Conservation (phyloP, 2,797 vertebrate species). For the Enteromius trimaculatus region DNA sequence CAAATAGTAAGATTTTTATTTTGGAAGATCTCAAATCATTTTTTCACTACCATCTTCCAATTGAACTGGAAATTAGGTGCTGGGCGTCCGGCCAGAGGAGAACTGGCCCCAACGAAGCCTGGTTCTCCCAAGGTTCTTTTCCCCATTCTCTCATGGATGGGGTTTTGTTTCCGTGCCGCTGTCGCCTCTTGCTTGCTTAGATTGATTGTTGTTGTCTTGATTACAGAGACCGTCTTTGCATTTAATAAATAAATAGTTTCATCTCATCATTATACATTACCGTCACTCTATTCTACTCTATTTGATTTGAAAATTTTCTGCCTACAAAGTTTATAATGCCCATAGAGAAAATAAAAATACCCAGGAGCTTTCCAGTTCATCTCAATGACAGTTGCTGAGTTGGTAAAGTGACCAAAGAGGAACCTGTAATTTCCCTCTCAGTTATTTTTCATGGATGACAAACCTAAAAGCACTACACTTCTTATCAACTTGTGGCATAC, state of each 20-base stretch:
- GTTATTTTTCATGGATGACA: conserved; percentile 28
- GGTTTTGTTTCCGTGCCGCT: too few species aligned
- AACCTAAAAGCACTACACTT: conserved; percentile 68
- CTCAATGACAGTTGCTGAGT: background rate
- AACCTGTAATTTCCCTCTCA: background rate
- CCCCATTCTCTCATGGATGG: too few species aligned
- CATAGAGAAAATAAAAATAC: conserved; percentile 6
- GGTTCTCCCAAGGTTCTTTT: conserved; percentile 34
- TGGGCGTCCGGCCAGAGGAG: too few species aligned
- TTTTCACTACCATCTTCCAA: conserved; percentile 35
- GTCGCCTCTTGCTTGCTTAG: too few species aligned
- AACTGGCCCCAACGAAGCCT: too few species aligned
- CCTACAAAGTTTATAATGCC: background rate
- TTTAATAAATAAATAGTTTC: too few species aligned
- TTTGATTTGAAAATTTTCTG: background rate
- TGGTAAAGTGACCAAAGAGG: background rate
- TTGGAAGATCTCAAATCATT: background rate
- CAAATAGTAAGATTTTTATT: background rate
- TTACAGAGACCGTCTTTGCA: too few species aligned
- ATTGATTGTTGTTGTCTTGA: too few species aligned
- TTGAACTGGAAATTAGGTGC: too few species aligned
- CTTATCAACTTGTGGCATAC: conserved; percentile 72
- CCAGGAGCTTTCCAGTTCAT: background rate
- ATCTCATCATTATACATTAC: too few species aligned
- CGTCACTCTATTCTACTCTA: too few species aligned